Base-by-base conservation (phyloP, 2,797 vertebrate genomes). In the Staurois parvus region DNA sequence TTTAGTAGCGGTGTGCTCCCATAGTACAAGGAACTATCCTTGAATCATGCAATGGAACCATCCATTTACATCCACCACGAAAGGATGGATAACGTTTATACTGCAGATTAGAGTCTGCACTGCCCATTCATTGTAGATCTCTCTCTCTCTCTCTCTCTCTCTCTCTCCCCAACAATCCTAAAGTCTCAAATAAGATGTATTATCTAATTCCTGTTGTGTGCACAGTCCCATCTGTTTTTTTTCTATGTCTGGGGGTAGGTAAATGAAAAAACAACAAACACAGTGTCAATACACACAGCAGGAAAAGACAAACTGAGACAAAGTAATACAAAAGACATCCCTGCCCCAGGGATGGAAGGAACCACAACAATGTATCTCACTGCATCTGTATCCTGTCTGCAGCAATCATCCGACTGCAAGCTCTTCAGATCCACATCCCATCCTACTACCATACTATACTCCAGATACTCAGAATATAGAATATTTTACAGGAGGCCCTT, bases 331-430 rank as follows among this genome's bases (percentile, higher is more conserved):
- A 78, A 40, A 15, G 70, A 80, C 30, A 42, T 79, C 42, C 19
- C 68, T 12, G 59, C 29, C 13, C 13, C 34, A 42, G 64, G 15
- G 10, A 69, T 81, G 67, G 62, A 28, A 29, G 40, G 32, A 45
- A 24, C n/a, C n/a, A 45, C 45, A 13, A 68, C 67, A 56, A 62
- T 28, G 12, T 72, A 81, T 81, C 79, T 40, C 5, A 4, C 30
- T 29, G 24, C 79, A 81, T 72, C 79, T 81, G 79, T 72, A 81
- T 81, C 79, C 79, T 81, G 79, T 52, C 67, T 56, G 29, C 40
- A 40, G 62, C 75, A 34, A 15, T 77, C 32, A 34, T 59, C 52
- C 24, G 29, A 66, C 32, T 66, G 76, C 28, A 69, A 62, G 21
- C 12, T 34, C 74, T 45, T 2, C 3, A 69, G 48, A 11, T 72